These are phyloP conservation scores for Indri indri DNA, from an alignment of 2,113 vertebrate species.

Conservation along the genomic window DNA sequence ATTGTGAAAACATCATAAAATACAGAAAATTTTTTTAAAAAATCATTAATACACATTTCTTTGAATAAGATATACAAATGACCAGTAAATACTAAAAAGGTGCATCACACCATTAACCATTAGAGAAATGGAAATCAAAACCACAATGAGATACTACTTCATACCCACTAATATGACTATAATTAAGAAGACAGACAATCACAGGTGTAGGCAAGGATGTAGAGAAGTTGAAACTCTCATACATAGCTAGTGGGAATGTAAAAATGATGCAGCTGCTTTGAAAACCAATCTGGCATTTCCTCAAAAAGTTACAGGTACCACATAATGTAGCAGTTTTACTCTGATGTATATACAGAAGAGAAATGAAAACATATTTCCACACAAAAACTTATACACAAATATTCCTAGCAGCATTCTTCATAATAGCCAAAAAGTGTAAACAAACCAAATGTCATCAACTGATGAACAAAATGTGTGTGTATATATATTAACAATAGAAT, in stretches of 20 bases:
- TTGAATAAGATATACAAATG: background rate
- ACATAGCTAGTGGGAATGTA: background rate
- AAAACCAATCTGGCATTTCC: background rate
- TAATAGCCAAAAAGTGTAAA: background rate
- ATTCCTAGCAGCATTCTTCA: background rate
- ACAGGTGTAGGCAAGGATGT: background rate
- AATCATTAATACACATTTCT: background rate
- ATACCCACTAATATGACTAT: background rate
- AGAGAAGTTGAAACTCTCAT: background rate
- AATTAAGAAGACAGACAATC: background rate
- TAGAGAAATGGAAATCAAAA: background rate
- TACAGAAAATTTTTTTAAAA: background rate
- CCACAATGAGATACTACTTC: background rate
- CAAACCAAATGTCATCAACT: background rate
- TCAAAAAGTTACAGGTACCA: background rate
- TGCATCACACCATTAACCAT: background rate
- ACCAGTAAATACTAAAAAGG: background rate
- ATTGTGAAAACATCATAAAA: background rate
- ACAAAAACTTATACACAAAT: background rate
- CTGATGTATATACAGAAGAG: background rate
- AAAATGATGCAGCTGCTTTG: background rate
- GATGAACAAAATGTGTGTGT: background rate
- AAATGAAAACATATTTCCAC: background rate
- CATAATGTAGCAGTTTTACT: background rate
- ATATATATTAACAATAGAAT: background rate